Base-by-base conservation (phyloP, 53 echinoderm and acorn worm genomes). In the Henricia sp. region DNA sequence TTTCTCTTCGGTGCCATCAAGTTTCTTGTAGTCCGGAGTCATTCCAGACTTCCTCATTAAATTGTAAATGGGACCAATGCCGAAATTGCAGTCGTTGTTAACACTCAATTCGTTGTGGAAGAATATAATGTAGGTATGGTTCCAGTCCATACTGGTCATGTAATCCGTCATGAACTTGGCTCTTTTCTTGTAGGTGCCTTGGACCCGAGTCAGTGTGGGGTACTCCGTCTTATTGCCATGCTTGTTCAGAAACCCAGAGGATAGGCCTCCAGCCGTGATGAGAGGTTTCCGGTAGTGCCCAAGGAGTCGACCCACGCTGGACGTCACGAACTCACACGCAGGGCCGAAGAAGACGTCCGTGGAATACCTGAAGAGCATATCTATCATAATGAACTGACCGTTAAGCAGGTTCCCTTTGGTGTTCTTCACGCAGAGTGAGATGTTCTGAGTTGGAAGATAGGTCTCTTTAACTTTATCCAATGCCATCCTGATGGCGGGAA, bases 281-380 rank as follows among this genome's bases (percentile, higher is more conserved):
- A 86, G 62, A 2, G 93, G 91, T n/a, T 89, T 90, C 36, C 77
- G 67, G 91, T 91, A 93, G 64, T 89, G 91, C 20, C 69, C 77
- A 9, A 91, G 60, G 27, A 93, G 87, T n/a, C 96, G 84, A 1
- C 83, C 84, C 1, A 93, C 89, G 1, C 93, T 85, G 6, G 93
- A 74, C 1, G 68, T 85, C 1, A 93, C 73, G 52, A 84, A 96
- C 51, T 91, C 87, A 34, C 91, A 86, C 4, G 78, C 96, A n/a
- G 96, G 96, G 1, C 96, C 96, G 30, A 96, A 80, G 24, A 93
- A 86, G 6, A 70, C 91, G 60, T 93, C 87, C 0, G 91, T 85
- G 9, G 68, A 30, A 16, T 84, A 37, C n/a, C 87, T 74, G 63
- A 82, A 85, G 67, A 91, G 74, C 6, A 89, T 82, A 37, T 96